phyloP scores from a whole-genome alignment of 1,140 invertebrate species.

The Belonocnema kinseyi region DNA sequence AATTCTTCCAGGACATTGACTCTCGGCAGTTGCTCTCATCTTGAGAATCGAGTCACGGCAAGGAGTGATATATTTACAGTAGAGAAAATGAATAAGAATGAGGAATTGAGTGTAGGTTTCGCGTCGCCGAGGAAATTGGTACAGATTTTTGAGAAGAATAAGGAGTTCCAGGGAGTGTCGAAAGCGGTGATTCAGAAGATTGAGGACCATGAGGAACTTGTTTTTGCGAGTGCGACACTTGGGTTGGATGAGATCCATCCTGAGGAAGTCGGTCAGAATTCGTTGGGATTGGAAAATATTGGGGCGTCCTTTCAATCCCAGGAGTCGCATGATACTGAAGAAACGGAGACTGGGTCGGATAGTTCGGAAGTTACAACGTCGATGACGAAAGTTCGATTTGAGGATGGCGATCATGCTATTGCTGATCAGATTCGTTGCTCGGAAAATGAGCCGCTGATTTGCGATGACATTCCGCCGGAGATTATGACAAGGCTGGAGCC shows the following conservation, averaged over 20 bases:
- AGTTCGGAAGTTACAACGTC: slow-evolving; percentile 62
- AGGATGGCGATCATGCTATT: slow-evolving; percentile 31
- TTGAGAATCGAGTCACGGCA: neutral
- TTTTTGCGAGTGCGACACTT: slow-evolving; percentile 43
- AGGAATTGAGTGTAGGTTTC: neutral
- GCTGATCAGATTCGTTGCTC: slow-evolving; percentile 47
- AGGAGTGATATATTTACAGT: neutral
- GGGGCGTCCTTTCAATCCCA: slow-evolving; percentile 33
- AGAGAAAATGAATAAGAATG: slow-evolving; percentile 5
- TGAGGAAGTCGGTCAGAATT: slow-evolving; percentile 30
- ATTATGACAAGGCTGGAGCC: slow-evolving; percentile 66
- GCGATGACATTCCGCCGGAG: slow-evolving; percentile 54
- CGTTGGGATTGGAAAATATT: neutral
- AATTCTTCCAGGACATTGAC: neutral
- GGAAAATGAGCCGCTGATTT: slow-evolving; percentile 55
- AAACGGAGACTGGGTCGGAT: slow-evolving; percentile 65
- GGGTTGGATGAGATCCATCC: slow-evolving; percentile 29
- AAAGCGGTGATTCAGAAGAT: slow-evolving; percentile 53
- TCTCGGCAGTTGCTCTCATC: neutral
- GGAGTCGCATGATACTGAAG: slow-evolving; percentile 58
- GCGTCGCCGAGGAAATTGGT: neutral
- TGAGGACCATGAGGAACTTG: slow-evolving; percentile 50
- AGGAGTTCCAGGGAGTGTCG: neutral
- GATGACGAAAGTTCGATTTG: slow-evolving; percentile 48
- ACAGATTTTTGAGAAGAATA: slow-evolving; percentile 12